Percentiles rank a stretch among this genome's conserved stretches.
phyloP scores from a whole-genome alignment of 2,113 vertebrate genomes.

The Callopanchax toddi region DNA sequence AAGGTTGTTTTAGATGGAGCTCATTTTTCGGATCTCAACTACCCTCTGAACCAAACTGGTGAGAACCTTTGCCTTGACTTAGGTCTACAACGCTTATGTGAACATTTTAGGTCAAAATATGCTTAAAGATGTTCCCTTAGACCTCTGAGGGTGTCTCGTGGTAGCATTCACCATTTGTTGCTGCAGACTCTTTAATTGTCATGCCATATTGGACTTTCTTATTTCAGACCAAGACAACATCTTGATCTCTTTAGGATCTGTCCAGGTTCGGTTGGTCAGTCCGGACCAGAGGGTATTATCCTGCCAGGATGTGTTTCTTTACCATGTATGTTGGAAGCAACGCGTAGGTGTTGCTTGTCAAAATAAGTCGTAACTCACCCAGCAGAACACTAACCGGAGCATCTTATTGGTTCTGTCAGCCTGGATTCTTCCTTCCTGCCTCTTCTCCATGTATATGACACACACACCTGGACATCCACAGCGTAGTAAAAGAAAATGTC shows the following conservation, averaged over 20 bases:
- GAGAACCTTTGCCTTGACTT: neutral
- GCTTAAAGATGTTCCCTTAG: too few relatives aligned
- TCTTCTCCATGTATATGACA: neutral
- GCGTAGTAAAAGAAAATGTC: neutral
- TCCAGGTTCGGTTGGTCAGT: neutral
- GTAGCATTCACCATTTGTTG: too few relatives aligned
- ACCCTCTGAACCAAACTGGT: neutral
- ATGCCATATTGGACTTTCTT: neutral
- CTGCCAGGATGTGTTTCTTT: neutral
- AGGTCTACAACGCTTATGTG: too few relatives aligned
- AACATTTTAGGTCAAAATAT: too few relatives aligned
- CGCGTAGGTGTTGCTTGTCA: neutral
- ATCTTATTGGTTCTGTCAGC: conserved; percentile 2
- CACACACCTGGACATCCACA: neutral
- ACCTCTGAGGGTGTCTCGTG: neutral
- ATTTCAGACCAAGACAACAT: neutral
- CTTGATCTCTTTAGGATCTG: neutral
- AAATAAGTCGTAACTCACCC: neutral
- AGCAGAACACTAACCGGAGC: neutral
- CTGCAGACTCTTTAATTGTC: neutral
- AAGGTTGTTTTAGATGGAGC: conserved; percentile 45
- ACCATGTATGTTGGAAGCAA: neutral
- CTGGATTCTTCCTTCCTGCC: neutral
- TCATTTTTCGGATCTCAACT: conserved; percentile 39
- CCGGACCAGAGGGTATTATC: neutral